Percentiles rank a stretch among this genome's conserved stretches.
Evolutionary conservation across 1,140 invertebrate genomes (phyloP).

Genomic region (Microvelia longipes): DNA sequence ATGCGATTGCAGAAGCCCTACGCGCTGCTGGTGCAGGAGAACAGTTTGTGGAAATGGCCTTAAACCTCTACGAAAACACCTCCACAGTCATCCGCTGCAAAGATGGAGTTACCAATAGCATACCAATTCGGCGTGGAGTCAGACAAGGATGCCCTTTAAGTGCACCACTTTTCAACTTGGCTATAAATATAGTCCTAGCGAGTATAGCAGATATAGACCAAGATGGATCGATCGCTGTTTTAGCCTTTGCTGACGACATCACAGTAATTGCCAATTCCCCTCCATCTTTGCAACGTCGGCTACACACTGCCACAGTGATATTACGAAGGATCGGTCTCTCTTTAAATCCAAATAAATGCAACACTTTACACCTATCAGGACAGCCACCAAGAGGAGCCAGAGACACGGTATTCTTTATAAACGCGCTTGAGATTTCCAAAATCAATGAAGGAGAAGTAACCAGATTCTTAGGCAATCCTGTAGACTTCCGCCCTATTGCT

Average conservation of each 20-base stretch:
- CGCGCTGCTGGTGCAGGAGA: slow-evolving; percentile 9
- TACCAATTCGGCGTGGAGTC: slow-evolving; percentile 26
- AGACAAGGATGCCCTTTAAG: slow-evolving; percentile 30
- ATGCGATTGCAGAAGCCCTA: slow-evolving; percentile 17
- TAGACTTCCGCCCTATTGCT: slow-evolving; percentile 18
- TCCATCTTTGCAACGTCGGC: not conserved
- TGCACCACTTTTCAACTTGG: slow-evolving; percentile 30
- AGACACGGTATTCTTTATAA: not conserved
- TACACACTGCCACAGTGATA: not conserved
- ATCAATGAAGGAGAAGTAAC: slow-evolving; percentile 17
- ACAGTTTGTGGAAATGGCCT: slow-evolving; percentile 13
- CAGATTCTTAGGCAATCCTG: slow-evolving; percentile 24
- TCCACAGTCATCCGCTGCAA: not conserved
- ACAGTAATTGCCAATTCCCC: not conserved
- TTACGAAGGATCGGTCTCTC: not conserved
- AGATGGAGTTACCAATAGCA: slow-evolving; percentile 18
- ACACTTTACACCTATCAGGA: not conserved
- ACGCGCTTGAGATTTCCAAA: not conserved
- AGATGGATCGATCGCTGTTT: not conserved
- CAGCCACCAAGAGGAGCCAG: not conserved
- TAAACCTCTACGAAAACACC: slow-evolving; percentile 10
- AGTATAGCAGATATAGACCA: slow-evolving; percentile 1
- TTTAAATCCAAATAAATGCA: not conserved
- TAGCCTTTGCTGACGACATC: not conserved
- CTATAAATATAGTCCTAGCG: slow-evolving; percentile 23